Percentiles rank a stretch among this genome's conserved stretches.
phyloP scores from a whole-genome alignment of 2,888 invertebrate species.

The Lutraria lutraria region DNA sequence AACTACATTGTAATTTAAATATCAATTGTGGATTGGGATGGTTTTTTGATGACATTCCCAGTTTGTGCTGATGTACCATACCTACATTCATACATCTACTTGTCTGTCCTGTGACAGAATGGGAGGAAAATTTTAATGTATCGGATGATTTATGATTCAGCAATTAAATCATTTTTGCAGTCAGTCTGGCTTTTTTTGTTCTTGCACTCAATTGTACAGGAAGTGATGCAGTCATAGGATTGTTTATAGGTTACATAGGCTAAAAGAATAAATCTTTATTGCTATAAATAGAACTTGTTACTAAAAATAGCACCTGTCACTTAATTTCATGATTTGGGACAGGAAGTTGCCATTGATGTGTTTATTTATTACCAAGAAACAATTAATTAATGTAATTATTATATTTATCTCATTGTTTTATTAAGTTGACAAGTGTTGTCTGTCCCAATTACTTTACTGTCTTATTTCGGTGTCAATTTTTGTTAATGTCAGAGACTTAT shows the following conservation, averaged over 20 bases:
- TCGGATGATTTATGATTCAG: background rate
- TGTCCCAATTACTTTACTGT: background rate
- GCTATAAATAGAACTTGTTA: conserved; percentile 11
- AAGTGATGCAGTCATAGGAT: background rate
- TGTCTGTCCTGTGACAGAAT: background rate
- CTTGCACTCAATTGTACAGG: background rate
- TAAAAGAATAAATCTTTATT: background rate
- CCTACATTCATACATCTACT: background rate
- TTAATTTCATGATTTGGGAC: background rate
- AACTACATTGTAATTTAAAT: background rate
- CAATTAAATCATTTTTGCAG: background rate
- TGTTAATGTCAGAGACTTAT: no score
- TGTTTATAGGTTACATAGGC: background rate
- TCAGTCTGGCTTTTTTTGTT: background rate
- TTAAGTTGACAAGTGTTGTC: background rate
- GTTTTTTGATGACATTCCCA: background rate
- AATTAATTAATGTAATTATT: background rate
- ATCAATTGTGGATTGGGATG: background rate
- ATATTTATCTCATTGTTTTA: background rate
- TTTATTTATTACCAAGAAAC: background rate
- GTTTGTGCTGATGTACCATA: background rate
- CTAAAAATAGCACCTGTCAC: background rate
- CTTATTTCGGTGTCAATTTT: background rate
- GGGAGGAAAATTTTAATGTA: background rate
- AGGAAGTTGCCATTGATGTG: background rate